Evolutionary conservation across 2,888 invertebrate genomes (phyloP), one percentile per base, ranked within the genome.

Genomic region (Nomada ferruginata): DNA sequence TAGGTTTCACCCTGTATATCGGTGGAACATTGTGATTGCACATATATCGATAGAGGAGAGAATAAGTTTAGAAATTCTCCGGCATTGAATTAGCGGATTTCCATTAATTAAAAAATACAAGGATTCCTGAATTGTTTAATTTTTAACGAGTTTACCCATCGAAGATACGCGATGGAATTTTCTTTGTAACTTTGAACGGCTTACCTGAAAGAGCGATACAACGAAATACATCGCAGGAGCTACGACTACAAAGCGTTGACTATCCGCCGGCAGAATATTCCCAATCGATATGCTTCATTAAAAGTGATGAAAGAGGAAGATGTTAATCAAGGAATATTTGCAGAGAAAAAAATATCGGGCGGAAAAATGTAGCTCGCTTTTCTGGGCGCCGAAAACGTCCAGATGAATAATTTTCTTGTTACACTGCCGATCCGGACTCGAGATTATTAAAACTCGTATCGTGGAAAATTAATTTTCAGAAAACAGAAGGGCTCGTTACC

Each of bases 1-100:
- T 72, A 55, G 65, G 47, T 26, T 65, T 70, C 52, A 29, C 42
- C 60, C 20, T 42, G 57, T 73, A 59, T 66, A 55, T 65, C 61
- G 53, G 44, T 44, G 64, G 29, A 53, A 36, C 47, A 23, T 63
- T 61, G 15, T 2, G n/a, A 10, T 53, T 13, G n/a, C 23, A 42
- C 20, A 42, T 29, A 9, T 7, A 13, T 36, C 15, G 53, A 36
- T 15, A 2, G 5, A 36, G 4, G 18, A 55, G 29, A 11, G 23
- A 57, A 15, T 26, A 18, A 72, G n/a, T 36, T 0, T 42, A n/a
- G 15, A 36, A 36, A 36, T 36, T 36, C 36, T 5, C 7, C 36
- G 36, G 7, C 36, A 36, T 36, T 7, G 36, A 36, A 36, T 36
- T 7, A 36, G 36, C 36, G 7, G 36, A 7, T 36, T 36, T 36